Percentiles rank a stretch among this genome's conserved stretches.
These are phyloP conservation scores for Lutjanus argentimaculatus DNA, from an alignment of 2,797 vertebrate species.

Conservation along the genomic window DNA sequence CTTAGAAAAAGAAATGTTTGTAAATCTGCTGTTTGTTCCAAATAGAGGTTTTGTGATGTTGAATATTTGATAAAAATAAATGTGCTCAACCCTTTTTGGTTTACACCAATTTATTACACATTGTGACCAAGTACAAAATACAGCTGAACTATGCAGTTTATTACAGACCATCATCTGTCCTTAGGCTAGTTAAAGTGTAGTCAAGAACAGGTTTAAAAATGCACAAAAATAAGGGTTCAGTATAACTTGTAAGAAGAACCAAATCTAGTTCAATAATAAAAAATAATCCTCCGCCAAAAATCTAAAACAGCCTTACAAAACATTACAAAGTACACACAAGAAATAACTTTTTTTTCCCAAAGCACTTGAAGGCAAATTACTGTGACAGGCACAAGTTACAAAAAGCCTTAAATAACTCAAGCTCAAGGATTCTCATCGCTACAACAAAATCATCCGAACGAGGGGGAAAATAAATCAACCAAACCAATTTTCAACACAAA, in stretches of 20 bases:
- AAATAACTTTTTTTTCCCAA: conserved; percentile 75
- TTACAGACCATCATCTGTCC: conserved; percentile 82
- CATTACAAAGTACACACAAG: conserved; percentile 85
- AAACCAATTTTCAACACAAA: conserved; percentile 63
- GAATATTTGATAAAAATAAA: conserved; percentile 74
- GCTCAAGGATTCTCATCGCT: conserved; percentile 72
- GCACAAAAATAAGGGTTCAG: conserved; percentile 88
- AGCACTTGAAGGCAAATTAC: conserved; percentile 86
- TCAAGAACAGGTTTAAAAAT: conserved; percentile 86
- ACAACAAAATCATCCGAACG: conserved; percentile 68
- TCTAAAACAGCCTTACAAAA: conserved; percentile 88
- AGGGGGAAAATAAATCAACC: conserved; percentile 42
- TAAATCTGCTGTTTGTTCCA: conserved; percentile 66
- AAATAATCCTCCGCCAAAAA: conserved; percentile 85
- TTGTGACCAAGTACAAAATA: conserved; percentile 91
- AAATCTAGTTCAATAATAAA: conserved; percentile 87
- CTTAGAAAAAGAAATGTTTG: conserved; percentile 60
- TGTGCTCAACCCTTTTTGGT: conserved; percentile 66
- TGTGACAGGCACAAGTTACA: conserved; percentile 84
- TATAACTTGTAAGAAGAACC: conserved; percentile 86
- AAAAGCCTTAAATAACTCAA: conserved; percentile 81
- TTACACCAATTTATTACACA: conserved; percentile 89
- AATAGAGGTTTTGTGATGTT: conserved; percentile 69
- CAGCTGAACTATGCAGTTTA: conserved; percentile 86
- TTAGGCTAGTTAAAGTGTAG: conserved; percentile 82